Evolutionary conservation across 1,140 invertebrate genomes (phyloP).

Genomic region (Gryllus bimaculatus): DNA sequence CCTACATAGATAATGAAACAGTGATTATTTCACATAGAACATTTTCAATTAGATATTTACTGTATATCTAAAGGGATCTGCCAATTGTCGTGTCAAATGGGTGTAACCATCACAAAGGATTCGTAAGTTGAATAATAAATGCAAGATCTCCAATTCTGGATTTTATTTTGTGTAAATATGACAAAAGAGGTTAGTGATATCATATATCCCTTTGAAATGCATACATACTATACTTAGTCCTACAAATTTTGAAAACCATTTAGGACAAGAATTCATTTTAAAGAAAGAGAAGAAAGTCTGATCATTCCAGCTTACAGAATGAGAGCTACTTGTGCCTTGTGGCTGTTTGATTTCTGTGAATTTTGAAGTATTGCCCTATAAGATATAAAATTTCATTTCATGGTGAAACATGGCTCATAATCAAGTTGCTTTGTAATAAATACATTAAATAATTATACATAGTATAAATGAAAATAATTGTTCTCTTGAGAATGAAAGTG

Average conservation of each 20-base stretch:
- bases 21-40: too few relatives aligned
- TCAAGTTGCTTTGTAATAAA: background rate
- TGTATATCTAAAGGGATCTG: too few relatives aligned
- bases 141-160: too few relatives aligned
- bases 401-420: background rate
- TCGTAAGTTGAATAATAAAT: too few relatives aligned
- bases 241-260: background rate
- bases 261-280: background rate
- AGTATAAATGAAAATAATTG: background rate
- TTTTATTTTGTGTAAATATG: too few relatives aligned
- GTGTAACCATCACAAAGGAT: too few relatives aligned
- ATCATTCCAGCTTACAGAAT: background rate
- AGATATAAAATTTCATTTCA: background rate
- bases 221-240: background rate
- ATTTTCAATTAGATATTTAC: too few relatives aligned
- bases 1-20: too few relatives aligned
- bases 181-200: too few relatives aligned
- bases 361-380: background rate
- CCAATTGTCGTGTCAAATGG: too few relatives aligned
- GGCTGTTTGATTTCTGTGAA: background rate
- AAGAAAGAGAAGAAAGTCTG: constrained; percentile 4
- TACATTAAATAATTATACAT: background rate
- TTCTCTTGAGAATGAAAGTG: background rate
- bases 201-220: too few relatives aligned
- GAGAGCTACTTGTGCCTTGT: background rate